A percentile compares a stretch with the other conserved stretches of the same genome.
Evolutionary conservation across 2,797 vertebrate genomes (phyloP).

Genomic region (Rhyacichthys aspro): DNA sequence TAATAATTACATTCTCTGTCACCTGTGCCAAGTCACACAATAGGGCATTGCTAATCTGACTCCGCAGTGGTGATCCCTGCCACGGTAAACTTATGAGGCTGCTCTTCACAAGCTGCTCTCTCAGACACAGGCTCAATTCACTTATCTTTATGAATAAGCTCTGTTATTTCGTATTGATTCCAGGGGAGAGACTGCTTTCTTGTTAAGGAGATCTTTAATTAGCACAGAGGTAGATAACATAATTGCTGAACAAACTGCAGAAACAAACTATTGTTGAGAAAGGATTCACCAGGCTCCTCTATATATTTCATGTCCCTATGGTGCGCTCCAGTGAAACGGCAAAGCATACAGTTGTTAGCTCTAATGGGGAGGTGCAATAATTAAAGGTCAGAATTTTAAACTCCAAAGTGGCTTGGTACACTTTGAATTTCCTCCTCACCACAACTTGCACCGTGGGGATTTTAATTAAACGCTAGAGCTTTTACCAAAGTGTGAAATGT

Average conservation of each 20-base stretch:
- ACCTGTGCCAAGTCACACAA: conserved; percentile 65
- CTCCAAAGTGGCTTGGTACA: conserved; percentile 18
- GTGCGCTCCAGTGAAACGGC: not conserved
- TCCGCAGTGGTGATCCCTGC: conserved; percentile 51
- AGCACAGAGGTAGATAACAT: conserved; percentile 43
- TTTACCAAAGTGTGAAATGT: conserved; percentile 9
- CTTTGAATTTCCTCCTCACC: conserved; percentile 6
- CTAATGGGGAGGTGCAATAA: conserved; percentile 17
- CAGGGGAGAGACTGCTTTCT: conserved; percentile 33
- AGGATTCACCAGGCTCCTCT: not conserved
- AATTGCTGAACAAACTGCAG: no score
- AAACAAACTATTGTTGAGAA: conserved; percentile 20
- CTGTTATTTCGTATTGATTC: conserved; percentile 40
- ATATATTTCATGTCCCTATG: not conserved
- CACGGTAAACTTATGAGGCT: conserved; percentile 57
- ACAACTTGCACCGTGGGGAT: conserved; percentile 12
- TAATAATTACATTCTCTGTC: conserved; percentile 70
- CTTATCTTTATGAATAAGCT: conserved; percentile 46
- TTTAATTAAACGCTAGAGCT: conserved; percentile 19
- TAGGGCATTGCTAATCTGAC: conserved; percentile 64
- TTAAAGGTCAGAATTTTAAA: conserved; percentile 44
- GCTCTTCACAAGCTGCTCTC: conserved; percentile 40
- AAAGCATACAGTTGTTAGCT: conserved; percentile 1
- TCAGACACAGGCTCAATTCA: conserved; percentile 15
- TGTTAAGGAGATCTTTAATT: conserved; percentile 47